Conservation (phyloP, 2,797 vertebrate genomes). For the Syndactyla subalaris region DNA sequence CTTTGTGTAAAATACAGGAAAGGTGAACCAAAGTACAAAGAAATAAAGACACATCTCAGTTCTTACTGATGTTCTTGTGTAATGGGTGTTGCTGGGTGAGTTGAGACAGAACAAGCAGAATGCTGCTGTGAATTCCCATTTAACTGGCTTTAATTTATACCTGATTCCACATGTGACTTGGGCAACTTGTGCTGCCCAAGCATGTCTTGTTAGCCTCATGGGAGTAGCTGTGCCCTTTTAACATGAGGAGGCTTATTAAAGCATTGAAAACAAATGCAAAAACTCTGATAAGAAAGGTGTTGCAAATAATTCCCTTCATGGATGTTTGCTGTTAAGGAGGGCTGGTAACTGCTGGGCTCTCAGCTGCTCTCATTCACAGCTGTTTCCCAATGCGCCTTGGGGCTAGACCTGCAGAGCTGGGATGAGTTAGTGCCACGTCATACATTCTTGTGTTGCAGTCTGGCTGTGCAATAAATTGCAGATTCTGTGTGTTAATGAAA, state of each 20-base stretch:
- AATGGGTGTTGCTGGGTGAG: neutral
- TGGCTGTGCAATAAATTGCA: neutral
- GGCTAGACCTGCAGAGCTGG: neutral
- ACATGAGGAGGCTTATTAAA: neutral
- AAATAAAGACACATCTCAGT: fast-evolving
- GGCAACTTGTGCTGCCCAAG: neutral
- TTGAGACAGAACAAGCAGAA: neutral
- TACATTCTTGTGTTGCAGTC: neutral
- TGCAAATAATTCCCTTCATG: fast-evolving
- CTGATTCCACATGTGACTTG: fast-evolving
- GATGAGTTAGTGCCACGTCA: fast-evolving
- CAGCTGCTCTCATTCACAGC: neutral
- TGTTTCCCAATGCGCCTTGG: neutral
- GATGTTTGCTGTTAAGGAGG: neutral
- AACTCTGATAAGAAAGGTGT: neutral
- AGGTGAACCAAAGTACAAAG: neutral
- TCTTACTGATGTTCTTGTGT: fast-evolving
- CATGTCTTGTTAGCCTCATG: neutral
- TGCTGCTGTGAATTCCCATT: fast-evolving
- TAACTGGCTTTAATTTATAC: neutral
- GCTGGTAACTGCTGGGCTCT: neutral
- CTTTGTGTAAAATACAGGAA: neutral
- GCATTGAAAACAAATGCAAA: neutral
- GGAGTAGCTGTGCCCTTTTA: neutral
- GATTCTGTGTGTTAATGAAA: neutral